Percentiles rank a stretch among this genome's conserved stretches.
Conservation (phyloP, 2,888 invertebrate genomes). For the Rhogogaster chlorosoma region DNA sequence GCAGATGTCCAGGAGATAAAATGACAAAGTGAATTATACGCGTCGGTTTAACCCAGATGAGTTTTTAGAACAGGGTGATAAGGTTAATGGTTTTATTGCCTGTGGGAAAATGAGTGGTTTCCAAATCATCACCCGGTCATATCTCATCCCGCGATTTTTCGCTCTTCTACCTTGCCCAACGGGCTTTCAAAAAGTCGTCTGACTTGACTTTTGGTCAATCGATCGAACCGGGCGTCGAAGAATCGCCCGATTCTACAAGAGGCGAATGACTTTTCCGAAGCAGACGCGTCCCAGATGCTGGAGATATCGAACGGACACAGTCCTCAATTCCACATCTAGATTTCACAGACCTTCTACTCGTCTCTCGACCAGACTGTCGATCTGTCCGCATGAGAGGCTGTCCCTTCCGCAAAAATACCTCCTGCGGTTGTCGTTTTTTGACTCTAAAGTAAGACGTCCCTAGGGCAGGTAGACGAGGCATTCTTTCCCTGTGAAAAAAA, state of each 20-base stretch:
- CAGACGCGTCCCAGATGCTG: not conserved
- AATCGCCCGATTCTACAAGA: not conserved
- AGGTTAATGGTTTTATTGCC: conserved; percentile 76
- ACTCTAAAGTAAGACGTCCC: conserved; percentile 32
- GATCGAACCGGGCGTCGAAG: not conserved
- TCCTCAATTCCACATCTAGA: conserved; percentile 8
- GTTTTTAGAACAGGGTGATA: conserved; percentile 67
- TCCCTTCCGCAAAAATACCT: conserved; percentile 42
- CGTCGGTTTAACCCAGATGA: conserved; percentile 68
- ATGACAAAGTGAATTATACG: conserved; percentile 74
- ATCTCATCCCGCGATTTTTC: not conserved
- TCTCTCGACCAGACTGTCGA: not conserved
- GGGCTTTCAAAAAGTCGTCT: not conserved
- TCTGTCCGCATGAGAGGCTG: not conserved
- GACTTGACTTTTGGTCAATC: not conserved
- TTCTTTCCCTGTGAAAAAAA: conserved; percentile 1
- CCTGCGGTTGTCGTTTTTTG: conserved; percentile 3
- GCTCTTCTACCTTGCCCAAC: not conserved
- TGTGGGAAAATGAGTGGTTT: conserved; percentile 69
- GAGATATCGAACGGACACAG: conserved; percentile 23
- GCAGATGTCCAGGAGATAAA: conserved; percentile 67
- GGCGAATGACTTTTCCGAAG: not conserved
- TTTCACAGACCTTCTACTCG: not conserved
- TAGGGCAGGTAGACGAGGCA: conserved; percentile 20
- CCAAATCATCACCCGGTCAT: not conserved